Base-by-base conservation (phyloP, 2,797 vertebrate genomes). In the Semotilus atromaculatus region DNA sequence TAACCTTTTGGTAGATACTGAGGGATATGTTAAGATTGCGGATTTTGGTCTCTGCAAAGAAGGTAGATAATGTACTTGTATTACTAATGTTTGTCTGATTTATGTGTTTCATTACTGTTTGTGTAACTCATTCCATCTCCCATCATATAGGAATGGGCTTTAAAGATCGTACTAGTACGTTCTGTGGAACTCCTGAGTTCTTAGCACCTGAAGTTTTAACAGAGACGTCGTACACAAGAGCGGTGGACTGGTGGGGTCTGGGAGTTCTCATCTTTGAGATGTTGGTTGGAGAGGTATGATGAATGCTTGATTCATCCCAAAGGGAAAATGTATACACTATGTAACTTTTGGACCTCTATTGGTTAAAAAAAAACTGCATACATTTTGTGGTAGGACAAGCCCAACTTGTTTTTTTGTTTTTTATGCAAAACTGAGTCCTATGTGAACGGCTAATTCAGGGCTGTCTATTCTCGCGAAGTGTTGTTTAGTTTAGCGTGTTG, bases 1-100 rank as follows among this genome's bases (percentile, higher is more conserved):
- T 92, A 99, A 99, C 89, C 95, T 99, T 93, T 91, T 99, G 90
- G 93, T 99, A 92, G 98, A 99, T 90, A 99, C 97, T 75, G 98
- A 99, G 93, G 98, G 98, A 87, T 99, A 99, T 67, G 98, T 99
- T 89, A 99, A 99, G 94, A 99, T 99, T 72, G 98, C 98, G 38
- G 98, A 99, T 93, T 99, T 99, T 89, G 98, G 98, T 86, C 97
- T 99, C 91, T 99, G 98, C 91, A 99, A 99, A 96, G 98, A 99
- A 96, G 98, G 98, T 99, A 95, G 93, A 77, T 67, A 2, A 53
- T 38, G 58, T 10, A 13, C 19, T 82, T 62, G 0, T 43, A 6
- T 68, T 36, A 70, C 13, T 16, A 18, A 70, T 60, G 14, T 74
- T 31, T 55, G 7, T 64, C 2, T 29, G 7, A 31, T 82, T 38